phyloP scores from a whole-genome alignment of 2,888 invertebrate species.

The Atethmia centrago region DNA sequence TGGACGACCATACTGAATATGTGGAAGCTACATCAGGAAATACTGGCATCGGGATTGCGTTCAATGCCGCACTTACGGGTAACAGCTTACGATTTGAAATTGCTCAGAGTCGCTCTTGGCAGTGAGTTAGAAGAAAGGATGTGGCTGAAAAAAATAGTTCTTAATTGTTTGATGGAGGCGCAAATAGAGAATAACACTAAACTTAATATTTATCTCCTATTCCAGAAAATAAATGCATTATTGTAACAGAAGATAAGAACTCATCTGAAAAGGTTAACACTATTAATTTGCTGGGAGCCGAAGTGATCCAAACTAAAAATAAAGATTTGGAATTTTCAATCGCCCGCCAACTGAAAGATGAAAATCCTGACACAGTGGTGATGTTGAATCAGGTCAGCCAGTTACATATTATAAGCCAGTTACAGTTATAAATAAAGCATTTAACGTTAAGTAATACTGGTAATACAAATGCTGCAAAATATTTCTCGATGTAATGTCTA shows the following conservation, averaged over 20 bases:
- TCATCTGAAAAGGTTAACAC: conserved; percentile 98
- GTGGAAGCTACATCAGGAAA: conserved; percentile 98
- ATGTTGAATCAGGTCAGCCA: conserved; percentile 86
- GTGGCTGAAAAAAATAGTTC: neutral
- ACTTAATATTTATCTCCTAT: conserved; percentile 5
- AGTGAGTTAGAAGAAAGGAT: neutral
- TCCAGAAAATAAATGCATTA: conserved; percentile 95
- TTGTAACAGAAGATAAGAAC: conserved; percentile 99
- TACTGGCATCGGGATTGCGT: conserved; percentile 96
- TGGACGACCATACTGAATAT: conserved; percentile 95
- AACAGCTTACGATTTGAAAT: neutral
- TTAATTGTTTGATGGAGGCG: neutral
- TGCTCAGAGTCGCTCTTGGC: neutral
- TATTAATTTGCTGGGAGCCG: conserved; percentile 96
- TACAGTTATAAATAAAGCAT: neutral
- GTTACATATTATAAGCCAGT: neutral
- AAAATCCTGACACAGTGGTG: conserved; percentile 60
- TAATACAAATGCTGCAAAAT: neutral
- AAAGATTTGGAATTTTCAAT: conserved; percentile 43
- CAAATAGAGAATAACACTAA: neutral
- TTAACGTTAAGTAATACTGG: neutral
- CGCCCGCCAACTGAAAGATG: conserved; percentile 55
- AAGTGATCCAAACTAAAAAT: conserved; percentile 93
- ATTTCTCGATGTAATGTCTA: neutral
- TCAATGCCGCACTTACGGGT: conserved; percentile 94